Conservation (phyloP, 2,113 vertebrate species). For the Solea solea region DNA sequence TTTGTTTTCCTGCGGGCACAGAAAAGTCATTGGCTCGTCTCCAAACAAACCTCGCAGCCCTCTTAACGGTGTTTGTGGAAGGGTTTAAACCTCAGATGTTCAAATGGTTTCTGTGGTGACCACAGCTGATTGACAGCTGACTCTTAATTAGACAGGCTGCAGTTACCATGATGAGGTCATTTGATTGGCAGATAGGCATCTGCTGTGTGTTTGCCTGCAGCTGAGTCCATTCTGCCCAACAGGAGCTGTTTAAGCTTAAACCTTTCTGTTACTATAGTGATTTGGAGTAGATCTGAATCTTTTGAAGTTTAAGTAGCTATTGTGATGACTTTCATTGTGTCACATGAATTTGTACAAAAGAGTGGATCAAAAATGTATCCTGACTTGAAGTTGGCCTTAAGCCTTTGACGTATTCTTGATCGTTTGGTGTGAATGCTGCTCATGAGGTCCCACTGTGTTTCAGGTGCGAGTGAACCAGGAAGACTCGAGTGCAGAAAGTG, state of each 20-base stretch:
- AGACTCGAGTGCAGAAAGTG: constrained; percentile 81
- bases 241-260: constrained; percentile 42
- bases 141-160: constrained; percentile 55
- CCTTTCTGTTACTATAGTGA: constrained; percentile 41
- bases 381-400: constrained; percentile 2
- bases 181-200: constrained; percentile 70
- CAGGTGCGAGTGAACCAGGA: constrained; percentile 98
- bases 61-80: constrained; percentile 33
- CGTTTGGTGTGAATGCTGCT: neutral
- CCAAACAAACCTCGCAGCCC: constrained; percentile 53
- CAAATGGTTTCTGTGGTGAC: constrained; percentile 61
- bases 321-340: constrained; percentile 7
- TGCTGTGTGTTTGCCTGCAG: constrained; percentile 54
- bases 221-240: constrained; percentile 36
- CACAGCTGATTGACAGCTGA: constrained; percentile 62
- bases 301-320: constrained; percentile 15
- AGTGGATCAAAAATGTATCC: neutral
- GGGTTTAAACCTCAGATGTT: constrained; percentile 29
- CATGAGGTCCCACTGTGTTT: constrained; percentile 8
- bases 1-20: constrained; percentile 56
- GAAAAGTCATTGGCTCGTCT: constrained; percentile 61
- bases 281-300: neutral
- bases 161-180: constrained; percentile 46
- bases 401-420: neutral
- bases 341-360: too few relatives aligned